Evolutionary conservation across 2,113 vertebrate genomes (phyloP).

Genomic region (Donacobius atricapilla): DNA sequence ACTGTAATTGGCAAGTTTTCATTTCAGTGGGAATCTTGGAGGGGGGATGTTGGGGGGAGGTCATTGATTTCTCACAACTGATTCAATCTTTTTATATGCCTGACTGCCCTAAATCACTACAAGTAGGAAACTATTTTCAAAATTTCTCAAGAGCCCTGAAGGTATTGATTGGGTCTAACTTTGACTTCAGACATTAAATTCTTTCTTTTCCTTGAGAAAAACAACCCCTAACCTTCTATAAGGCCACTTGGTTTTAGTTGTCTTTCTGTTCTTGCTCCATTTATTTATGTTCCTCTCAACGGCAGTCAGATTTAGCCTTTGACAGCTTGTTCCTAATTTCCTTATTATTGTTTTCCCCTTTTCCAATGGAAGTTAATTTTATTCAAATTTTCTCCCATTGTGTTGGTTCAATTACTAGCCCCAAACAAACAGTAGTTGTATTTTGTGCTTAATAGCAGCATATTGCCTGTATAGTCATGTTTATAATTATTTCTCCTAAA

Average conservation of each 20-base stretch:
- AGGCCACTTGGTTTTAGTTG: background rate
- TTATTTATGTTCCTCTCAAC: background rate
- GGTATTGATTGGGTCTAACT: slow-evolving; percentile 52
- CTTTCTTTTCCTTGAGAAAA: slow-evolving; percentile 26
- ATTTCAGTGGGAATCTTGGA: slow-evolving; percentile 31
- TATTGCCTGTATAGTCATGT: background rate
- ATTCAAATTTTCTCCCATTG: background rate
- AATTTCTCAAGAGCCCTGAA: slow-evolving; percentile 61
- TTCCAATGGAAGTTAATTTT: background rate
- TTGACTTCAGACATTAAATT: slow-evolving; percentile 54
- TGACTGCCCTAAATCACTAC: slow-evolving; percentile 65
- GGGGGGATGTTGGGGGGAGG: background rate
- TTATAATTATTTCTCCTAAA: slow-evolving; percentile 8
- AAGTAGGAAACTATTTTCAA: slow-evolving; percentile 64
- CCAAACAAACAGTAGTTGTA: background rate
- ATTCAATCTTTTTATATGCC: slow-evolving; percentile 60
- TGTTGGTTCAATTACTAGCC: background rate
- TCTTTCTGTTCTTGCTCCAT: background rate
- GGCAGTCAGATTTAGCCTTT: background rate
- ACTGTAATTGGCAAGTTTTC: slow-evolving; percentile 50
- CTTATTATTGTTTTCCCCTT: background rate
- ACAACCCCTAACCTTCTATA: background rate
- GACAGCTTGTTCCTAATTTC: background rate
- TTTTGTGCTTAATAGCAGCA: background rate
- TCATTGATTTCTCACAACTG: slow-evolving; percentile 50